Percentiles rank a stretch among this genome's conserved stretches.
These are phyloP conservation scores for Catharus minimus DNA, from an alignment of 2,113 vertebrate species.

Conservation along the genomic window DNA sequence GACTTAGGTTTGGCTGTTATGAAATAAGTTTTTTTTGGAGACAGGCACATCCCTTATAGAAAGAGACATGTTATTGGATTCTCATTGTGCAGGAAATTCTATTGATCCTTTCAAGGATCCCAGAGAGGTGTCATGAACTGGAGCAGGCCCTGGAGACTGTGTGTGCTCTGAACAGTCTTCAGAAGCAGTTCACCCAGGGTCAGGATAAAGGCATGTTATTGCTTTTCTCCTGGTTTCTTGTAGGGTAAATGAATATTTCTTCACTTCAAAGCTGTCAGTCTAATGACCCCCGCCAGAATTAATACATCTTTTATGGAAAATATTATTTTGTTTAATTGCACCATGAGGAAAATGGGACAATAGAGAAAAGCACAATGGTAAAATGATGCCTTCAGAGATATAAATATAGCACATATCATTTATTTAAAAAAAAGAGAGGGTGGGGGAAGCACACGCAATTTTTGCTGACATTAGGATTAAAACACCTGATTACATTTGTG, in stretches of 20 bases:
- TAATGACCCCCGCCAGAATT: not conserved
- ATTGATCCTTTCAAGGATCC: not conserved
- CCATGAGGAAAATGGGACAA: not conserved
- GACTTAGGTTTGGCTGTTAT: not conserved
- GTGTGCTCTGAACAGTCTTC: not conserved
- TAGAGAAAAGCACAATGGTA: not conserved
- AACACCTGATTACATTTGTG: not conserved
- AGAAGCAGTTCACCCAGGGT: not conserved
- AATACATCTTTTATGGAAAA: not conserved
- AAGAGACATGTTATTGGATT: not conserved
- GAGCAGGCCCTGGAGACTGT: not conserved
- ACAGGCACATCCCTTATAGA: not conserved
- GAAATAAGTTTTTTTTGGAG: not conserved
- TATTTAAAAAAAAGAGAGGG: not conserved
- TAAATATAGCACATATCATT: not conserved
- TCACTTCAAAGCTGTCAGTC: not conserved
- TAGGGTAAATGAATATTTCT: not conserved
- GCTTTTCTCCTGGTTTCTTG: not conserved
- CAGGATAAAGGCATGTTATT: not conserved
- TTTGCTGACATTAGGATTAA: not conserved
- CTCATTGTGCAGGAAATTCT: not conserved
- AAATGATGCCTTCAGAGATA: not conserved
- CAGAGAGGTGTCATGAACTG: not conserved
- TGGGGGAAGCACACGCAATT: not conserved
- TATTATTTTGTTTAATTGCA: not conserved